A percentile compares a stretch with the other conserved stretches of the same genome.
These are phyloP conservation scores for Torymus tubicola DNA, from an alignment of 2,888 invertebrate species.

Conservation along the genomic window DNA sequence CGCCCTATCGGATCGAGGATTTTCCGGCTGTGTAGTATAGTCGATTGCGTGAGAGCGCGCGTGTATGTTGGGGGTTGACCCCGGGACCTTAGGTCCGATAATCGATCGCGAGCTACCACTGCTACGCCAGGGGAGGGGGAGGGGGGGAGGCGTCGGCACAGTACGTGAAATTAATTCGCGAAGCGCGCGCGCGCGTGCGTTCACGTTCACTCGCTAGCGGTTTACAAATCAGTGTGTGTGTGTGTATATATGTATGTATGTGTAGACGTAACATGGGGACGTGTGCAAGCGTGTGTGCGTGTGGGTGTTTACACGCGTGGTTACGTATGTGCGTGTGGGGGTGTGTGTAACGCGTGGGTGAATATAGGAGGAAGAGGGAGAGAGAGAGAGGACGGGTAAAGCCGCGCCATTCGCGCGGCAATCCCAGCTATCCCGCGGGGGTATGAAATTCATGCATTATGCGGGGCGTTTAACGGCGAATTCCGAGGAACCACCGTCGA, in stretches of 20 bases:
- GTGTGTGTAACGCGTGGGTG: too few relatives aligned
- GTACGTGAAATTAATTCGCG: conserved; percentile 43
- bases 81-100: conserved; percentile 10
- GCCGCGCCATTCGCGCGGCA: conserved; percentile 20
- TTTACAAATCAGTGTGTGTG: conserved; percentile 31
- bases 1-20: too few relatives aligned
- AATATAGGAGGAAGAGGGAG: too few relatives aligned
- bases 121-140: too few relatives aligned
- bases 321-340: too few relatives aligned
- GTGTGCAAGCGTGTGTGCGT: too few relatives aligned
- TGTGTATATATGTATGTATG: not conserved
- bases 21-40: too few relatives aligned
- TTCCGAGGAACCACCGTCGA: conserved; percentile 4
- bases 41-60: too few relatives aligned
- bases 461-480: conserved; percentile 42
- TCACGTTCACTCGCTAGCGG: not conserved
- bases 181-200: too few relatives aligned
- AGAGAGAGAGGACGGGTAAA: not conserved
- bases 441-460: conserved; percentile 58
- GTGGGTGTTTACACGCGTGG: too few relatives aligned
- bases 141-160: not conserved
- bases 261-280: too few relatives aligned
- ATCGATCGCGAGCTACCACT: conserved; percentile 1
- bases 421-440: conserved; percentile 21
- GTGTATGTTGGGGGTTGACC: too few relatives aligned